Evolutionary conservation across 2,113 vertebrate species (phyloP).

Genomic region (Mesitornis unicolor): DNA sequence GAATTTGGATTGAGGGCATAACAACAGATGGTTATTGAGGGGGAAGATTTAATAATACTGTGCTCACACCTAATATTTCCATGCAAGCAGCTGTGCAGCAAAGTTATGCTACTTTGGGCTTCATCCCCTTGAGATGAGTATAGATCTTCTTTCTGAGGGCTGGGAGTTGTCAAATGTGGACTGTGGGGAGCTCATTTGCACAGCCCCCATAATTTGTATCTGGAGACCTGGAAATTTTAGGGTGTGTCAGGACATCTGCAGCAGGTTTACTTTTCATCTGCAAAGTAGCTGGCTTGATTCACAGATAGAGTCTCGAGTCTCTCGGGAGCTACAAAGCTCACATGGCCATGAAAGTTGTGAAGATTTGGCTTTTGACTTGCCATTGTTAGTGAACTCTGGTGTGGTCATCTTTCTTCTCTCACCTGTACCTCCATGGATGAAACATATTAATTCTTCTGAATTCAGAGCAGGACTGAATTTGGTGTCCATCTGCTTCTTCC

Average conservation of each 20-base stretch:
- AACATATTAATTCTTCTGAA: neutral
- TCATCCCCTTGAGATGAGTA: neutral
- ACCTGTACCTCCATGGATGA: neutral
- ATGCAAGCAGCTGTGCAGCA: neutral
- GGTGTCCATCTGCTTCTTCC: neutral
- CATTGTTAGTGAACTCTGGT: neutral
- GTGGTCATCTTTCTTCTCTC: neutral
- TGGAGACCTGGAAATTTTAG: neutral
- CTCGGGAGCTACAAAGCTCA: neutral
- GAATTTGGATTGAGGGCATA: neutral
- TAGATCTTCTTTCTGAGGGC: neutral
- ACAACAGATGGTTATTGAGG: neutral
- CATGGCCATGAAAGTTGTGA: neutral
- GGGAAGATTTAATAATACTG: neutral
- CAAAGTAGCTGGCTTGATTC: neutral
- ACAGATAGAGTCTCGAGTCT: neutral
- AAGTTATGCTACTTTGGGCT: neutral
- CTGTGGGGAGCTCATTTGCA: neutral
- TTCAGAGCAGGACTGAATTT: neutral
- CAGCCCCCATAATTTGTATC: neutral
- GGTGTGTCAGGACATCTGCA: neutral
- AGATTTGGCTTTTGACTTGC: neutral
- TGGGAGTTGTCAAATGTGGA: neutral
- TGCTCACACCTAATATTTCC: conserved; percentile 25
- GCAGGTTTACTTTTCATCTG: neutral